A percentile compares a stretch with the other conserved stretches of the same genome.
These are phyloP conservation scores for Taphrorychus bicolor DNA, from an alignment of 2,888 invertebrate species.

Conservation along the genomic window DNA sequence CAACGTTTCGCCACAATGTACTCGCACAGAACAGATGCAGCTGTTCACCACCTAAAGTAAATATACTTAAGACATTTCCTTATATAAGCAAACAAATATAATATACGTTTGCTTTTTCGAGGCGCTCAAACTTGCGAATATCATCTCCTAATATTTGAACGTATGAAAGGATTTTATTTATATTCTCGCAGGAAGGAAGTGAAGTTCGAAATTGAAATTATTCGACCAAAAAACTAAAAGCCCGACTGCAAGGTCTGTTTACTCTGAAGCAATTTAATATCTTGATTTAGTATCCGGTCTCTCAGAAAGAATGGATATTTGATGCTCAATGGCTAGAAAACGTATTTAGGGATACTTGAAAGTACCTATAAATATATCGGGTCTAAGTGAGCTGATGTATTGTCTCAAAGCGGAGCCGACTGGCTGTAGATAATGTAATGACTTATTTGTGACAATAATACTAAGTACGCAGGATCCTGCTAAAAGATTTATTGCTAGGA, in stretches of 20 bases:
- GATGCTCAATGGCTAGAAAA: slow-evolving; percentile 38
- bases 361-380: slow-evolving; percentile 39
- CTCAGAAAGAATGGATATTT: slow-evolving; percentile 39
- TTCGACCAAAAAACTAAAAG: slow-evolving; percentile 44
- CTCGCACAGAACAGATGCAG: not conserved
- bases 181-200: slow-evolving; percentile 16
- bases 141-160: slow-evolving; percentile 31
- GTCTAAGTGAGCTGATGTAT: slow-evolving; percentile 27
- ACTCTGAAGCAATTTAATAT: slow-evolving; percentile 43
- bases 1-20: not conserved
- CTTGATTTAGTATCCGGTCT: slow-evolving; percentile 41
- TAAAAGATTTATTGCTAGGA: not conserved
- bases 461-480: not conserved
- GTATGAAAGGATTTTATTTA: slow-evolving; percentile 28
- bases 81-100: slow-evolving; percentile 2
- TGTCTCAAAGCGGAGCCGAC: slow-evolving; percentile 3
- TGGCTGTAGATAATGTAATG: slow-evolving; percentile 10
- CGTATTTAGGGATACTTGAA: slow-evolving; percentile 40
- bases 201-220: slow-evolving; percentile 44
- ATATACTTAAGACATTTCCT: not conserved
- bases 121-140: slow-evolving; percentile 12
- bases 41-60: not conserved
- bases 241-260: slow-evolving; percentile 42
- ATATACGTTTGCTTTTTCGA: slow-evolving; percentile 6
- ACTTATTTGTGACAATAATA: slow-evolving; percentile 4